A percentile compares a stretch with the other conserved stretches of the same genome.
phyloP scores from a whole-genome alignment of 2,888 invertebrate species.

The Alviniconcha strummeri region DNA sequence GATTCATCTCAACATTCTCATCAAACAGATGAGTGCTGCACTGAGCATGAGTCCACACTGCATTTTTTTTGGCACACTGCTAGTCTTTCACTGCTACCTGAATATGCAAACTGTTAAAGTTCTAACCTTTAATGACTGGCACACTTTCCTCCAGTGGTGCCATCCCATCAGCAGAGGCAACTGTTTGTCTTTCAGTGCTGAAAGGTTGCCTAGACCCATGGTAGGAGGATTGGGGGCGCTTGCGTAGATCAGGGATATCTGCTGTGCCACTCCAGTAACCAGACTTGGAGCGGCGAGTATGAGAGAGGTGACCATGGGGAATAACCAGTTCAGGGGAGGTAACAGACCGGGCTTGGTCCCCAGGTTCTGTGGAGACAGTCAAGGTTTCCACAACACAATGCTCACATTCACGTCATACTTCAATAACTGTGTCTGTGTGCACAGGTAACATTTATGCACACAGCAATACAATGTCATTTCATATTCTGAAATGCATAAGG shows the following conservation, averaged over 20 bases:
- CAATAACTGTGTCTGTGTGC: too few relatives aligned
- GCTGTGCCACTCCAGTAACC: slow-evolving; percentile 12
- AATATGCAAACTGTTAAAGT: too few relatives aligned
- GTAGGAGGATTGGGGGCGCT: slow-evolving; percentile 17
- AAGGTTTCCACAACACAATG: too few relatives aligned
- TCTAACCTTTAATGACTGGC: neutral
- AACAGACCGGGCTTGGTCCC: neutral
- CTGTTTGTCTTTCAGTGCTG: neutral
- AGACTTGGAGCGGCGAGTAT: slow-evolving; percentile 23
- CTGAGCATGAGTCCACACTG: too few relatives aligned
- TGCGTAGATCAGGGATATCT: neutral
- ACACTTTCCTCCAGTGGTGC: neutral
- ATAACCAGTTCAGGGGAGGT: slow-evolving; percentile 13
- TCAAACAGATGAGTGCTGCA: too few relatives aligned
- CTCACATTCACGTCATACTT: too few relatives aligned
- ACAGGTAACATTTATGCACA: too few relatives aligned
- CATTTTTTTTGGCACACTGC: too few relatives aligned
- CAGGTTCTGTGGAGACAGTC: neutral
- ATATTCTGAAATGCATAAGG: too few relatives aligned
- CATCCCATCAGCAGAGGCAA: neutral
- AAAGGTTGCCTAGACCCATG: neutral
- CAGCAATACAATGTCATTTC: too few relatives aligned
- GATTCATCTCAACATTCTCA: too few relatives aligned
- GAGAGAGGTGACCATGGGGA: neutral
- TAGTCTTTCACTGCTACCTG: too few relatives aligned